phyloP scores from a whole-genome alignment of 23 tunicate species.

The Trididemnum clinides region DNA sequence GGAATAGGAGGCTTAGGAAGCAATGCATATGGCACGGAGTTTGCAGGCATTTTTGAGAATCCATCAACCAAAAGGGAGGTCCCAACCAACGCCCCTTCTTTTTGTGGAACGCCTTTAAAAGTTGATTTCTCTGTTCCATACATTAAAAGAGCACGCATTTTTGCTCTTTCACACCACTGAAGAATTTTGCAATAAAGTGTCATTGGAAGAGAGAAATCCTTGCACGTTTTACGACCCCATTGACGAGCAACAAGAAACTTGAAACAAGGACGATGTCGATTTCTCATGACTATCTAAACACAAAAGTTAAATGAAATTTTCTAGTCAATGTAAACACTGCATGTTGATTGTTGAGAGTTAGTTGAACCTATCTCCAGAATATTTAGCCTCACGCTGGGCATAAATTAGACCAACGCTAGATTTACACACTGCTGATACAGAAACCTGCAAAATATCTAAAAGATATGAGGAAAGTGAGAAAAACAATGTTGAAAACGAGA shows the following conservation, averaged over 20 bases:
- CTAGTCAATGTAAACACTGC: too few species aligned
- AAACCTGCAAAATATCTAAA: too few species aligned
- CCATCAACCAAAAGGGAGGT: constrained; percentile 76
- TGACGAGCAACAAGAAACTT: constrained; percentile 86
- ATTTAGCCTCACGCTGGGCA: too few species aligned
- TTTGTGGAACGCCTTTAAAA: constrained; percentile 59
- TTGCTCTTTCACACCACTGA: constrained; percentile 89
- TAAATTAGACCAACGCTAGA: too few species aligned
- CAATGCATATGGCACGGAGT: constrained; percentile 60
- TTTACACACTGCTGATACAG: too few species aligned
- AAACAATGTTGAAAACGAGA: too few species aligned
- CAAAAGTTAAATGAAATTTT: neutral
- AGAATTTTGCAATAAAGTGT: constrained; percentile 68
- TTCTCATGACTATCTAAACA: constrained; percentile 70
- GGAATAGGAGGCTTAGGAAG: constrained; percentile 66
- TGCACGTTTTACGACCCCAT: constrained; percentile 84
- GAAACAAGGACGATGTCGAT: constrained; percentile 74
- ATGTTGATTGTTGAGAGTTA: too few species aligned
- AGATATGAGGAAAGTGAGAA: too few species aligned
- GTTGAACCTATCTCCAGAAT: too few species aligned
- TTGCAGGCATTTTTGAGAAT: constrained; percentile 56
- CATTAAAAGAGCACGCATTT: constrained; percentile 45
- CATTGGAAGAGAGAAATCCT: constrained; percentile 64
- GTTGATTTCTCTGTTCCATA: constrained; percentile 81
- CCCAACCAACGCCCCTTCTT: constrained; percentile 86